phyloP scores from a whole-genome alignment of 2,888 invertebrate species.

The Drosophila bunnanda region DNA sequence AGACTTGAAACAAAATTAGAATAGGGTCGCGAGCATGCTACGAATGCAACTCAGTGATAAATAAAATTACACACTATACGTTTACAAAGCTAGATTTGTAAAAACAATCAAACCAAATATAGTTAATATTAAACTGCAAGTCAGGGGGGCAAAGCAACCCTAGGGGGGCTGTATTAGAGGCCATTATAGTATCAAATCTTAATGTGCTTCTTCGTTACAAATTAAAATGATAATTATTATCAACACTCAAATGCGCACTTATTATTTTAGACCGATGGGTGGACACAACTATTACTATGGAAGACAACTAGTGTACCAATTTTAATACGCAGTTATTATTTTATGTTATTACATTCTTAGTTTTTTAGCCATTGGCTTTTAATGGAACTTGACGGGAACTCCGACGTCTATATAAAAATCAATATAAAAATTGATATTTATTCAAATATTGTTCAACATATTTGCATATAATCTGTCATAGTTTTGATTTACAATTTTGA shows the following conservation, averaged over 20 bases:
- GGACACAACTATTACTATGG: not conserved
- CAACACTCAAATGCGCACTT: not conserved
- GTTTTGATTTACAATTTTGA: too few relatives aligned
- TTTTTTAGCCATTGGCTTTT: not conserved
- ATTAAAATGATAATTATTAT: not conserved
- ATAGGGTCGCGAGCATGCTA: not conserved
- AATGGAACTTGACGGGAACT: too few relatives aligned
- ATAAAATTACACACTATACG: not conserved
- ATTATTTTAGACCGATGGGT: not conserved
- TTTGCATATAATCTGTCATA: too few relatives aligned
- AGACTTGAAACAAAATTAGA: conserved; percentile 10
- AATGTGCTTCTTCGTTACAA: conserved; percentile 2
- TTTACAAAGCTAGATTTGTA: conserved; percentile 4
- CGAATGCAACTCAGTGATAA: too few relatives aligned
- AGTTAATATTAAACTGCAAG: not conserved
- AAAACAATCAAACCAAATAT: conserved; percentile 3
- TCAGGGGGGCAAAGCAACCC: not conserved
- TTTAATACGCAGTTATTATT: not conserved
- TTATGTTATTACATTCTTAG: not conserved
- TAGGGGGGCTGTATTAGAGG: not conserved
- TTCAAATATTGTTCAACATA: too few relatives aligned
- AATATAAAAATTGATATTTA: too few relatives aligned
- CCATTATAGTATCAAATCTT: not conserved
- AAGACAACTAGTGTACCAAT: not conserved
- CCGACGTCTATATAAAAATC: too few relatives aligned